Conservation (phyloP, 1,140 invertebrate species). For the Drosophila subobscura region DNA sequence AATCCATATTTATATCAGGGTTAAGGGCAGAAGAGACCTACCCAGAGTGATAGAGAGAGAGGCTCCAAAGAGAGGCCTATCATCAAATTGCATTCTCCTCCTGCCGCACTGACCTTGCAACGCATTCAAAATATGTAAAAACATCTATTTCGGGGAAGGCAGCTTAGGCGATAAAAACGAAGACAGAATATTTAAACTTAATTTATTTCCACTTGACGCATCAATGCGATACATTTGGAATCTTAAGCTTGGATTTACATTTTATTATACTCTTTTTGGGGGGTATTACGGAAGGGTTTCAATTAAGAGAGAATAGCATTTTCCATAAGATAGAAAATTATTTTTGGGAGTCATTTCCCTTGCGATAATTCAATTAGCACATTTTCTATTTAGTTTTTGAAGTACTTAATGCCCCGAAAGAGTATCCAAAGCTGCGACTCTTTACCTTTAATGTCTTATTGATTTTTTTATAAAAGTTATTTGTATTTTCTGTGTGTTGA, state of each 20-base stretch:
- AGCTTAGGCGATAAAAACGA: conserved; percentile 70
- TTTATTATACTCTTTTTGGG: conserved; percentile 1
- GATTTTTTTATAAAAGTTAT: conserved; percentile 6
- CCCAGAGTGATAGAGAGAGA: background rate
- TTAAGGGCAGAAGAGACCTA: conserved; percentile 10
- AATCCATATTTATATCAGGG: conserved; percentile 22
- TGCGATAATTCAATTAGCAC: too few relatives aligned
- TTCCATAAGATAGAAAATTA: too few relatives aligned
- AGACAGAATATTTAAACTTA: conserved; percentile 78
- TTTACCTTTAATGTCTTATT: conserved; percentile 3
- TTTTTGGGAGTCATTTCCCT: too few relatives aligned
- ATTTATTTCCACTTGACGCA: conserved; percentile 75
- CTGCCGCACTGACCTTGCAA: conserved; percentile 67
- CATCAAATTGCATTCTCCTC: conserved; percentile 30
- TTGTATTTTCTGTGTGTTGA: conserved; percentile 25
- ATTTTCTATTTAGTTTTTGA: too few relatives aligned
- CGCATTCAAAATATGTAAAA: conserved; percentile 60
- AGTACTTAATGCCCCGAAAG: too few relatives aligned
- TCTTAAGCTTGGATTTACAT: conserved; percentile 34
- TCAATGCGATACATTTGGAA: conserved; percentile 49
- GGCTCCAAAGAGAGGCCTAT: conserved; percentile 27
- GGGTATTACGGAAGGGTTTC: too few relatives aligned
- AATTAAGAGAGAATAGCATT: too few relatives aligned
- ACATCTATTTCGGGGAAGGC: conserved; percentile 47
- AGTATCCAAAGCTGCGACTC: too few relatives aligned